Percentiles rank a stretch among this genome's conserved stretches.
phyloP scores from a whole-genome alignment of 2,888 invertebrate genomes.

The Elegia similella region DNA sequence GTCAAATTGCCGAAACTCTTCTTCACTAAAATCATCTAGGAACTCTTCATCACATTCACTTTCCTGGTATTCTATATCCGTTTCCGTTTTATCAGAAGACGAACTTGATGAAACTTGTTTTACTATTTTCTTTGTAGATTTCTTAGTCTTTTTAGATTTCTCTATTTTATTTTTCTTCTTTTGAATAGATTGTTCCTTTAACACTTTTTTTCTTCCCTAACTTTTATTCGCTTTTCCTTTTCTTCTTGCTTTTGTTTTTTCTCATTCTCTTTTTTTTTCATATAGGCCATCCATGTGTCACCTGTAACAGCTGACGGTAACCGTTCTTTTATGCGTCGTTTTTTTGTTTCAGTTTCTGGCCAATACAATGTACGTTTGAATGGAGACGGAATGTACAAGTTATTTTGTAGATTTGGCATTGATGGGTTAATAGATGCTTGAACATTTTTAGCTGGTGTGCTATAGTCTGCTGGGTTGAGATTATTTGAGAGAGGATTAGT shows the following conservation, averaged over 20 bases:
- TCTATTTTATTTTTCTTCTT: background rate
- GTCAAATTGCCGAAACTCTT: background rate
- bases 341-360: background rate
- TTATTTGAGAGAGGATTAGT: too few species aligned
- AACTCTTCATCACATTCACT: background rate
- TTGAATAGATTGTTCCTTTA: too few species aligned
- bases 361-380: constrained; percentile 1
- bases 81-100: background rate
- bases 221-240: background rate
- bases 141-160: too few species aligned
- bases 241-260: background rate
- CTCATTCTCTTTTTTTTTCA: background rate
- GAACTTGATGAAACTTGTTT: background rate
- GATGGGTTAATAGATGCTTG: too few species aligned
- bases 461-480: too few species aligned
- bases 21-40: too few species aligned
- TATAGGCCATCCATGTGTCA: background rate
- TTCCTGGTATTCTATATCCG: background rate
- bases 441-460: too few species aligned
- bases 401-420: too few species aligned
- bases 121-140: too few species aligned
- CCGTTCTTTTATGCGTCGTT: background rate
- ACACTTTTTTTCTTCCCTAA: background rate
- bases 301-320: background rate
- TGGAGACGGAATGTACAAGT: background rate